Evolutionary conservation across 2,113 vertebrate species (phyloP).

Genomic region (Castor canadensis): DNA sequence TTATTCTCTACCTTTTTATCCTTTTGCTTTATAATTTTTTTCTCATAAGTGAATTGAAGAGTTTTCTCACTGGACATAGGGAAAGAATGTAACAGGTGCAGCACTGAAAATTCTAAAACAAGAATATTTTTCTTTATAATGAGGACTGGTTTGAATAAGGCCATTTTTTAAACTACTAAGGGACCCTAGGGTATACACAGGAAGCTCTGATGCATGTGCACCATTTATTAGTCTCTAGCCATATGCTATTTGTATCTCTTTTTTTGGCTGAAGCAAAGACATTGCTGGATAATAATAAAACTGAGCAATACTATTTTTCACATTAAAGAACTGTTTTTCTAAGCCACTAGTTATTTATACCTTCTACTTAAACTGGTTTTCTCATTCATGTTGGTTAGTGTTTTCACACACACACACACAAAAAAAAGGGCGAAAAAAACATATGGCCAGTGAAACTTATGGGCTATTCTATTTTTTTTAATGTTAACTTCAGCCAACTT

Average conservation of each 20-base stretch:
- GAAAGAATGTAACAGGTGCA: slow-evolving; percentile 31
- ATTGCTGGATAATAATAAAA: slow-evolving; percentile 58
- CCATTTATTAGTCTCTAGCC: slow-evolving; percentile 61
- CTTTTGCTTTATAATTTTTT: neutral
- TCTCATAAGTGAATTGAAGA: neutral
- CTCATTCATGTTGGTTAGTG: neutral
- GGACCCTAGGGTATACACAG: neutral
- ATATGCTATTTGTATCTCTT: slow-evolving; percentile 61
- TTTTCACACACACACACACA: neutral
- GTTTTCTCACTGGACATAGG: neutral
- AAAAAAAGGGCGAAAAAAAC: neutral
- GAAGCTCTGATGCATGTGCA: slow-evolving; percentile 62
- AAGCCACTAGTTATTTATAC: slow-evolving; percentile 14
- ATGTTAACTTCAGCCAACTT: slow-evolving; percentile 45
- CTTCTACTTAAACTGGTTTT: slow-evolving; percentile 43
- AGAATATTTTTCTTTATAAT: slow-evolving; percentile 58
- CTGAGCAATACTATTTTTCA: slow-evolving; percentile 62
- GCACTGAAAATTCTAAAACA: neutral
- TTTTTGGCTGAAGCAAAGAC: slow-evolving; percentile 52
- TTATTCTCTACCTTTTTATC: slow-evolving; percentile 26
- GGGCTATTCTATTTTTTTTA: neutral
- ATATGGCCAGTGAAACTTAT: slow-evolving; percentile 34
- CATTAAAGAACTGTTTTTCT: neutral
- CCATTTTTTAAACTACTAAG: neutral
- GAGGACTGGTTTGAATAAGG: slow-evolving; percentile 54